These are phyloP conservation scores for Homarus americanus DNA, from an alignment of 1,140 invertebrate species.

Conservation along the genomic window DNA sequence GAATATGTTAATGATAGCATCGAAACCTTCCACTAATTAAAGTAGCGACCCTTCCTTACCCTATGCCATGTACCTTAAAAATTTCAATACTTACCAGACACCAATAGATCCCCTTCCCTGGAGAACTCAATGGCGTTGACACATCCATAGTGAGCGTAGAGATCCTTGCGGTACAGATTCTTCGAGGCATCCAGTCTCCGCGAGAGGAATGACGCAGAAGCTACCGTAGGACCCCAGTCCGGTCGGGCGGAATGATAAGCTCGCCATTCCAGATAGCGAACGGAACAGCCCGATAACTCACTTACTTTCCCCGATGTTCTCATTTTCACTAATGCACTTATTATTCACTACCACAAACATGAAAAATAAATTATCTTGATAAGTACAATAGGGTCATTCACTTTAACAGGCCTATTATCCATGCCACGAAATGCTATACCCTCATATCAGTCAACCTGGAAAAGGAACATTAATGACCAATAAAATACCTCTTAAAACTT, in stretches of 20 bases:
- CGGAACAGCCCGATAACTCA: slow-evolving; percentile 47
- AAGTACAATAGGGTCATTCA: background rate
- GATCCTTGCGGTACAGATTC: slow-evolving; percentile 90
- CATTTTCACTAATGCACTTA: slow-evolving; percentile 27
- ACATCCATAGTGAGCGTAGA: slow-evolving; percentile 94
- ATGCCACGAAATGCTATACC: background rate
- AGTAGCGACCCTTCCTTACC: too few relatives aligned
- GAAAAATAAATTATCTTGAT: background rate
- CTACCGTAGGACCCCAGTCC: slow-evolving; percentile 45
- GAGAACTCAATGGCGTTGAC: slow-evolving; percentile 98
- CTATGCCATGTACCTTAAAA: slow-evolving; percentile 1
- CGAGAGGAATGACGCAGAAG: slow-evolving; percentile 75
- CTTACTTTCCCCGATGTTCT: slow-evolving; percentile 42
- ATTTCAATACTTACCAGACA: slow-evolving; percentile 85
- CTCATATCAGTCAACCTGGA: background rate
- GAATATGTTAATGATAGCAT: too few relatives aligned
- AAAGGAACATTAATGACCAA: background rate
- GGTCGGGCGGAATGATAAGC: slow-evolving; percentile 51
- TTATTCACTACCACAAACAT: background rate
- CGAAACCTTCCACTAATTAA: too few relatives aligned
- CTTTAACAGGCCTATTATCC: background rate
- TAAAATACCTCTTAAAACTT: too few relatives aligned
- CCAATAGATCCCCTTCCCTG: slow-evolving; percentile 88
- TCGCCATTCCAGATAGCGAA: slow-evolving; percentile 45
- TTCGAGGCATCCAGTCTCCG: slow-evolving; percentile 75